Base-by-base conservation (phyloP, 2,797 vertebrate species). In the Clarias laeviceps region DNA sequence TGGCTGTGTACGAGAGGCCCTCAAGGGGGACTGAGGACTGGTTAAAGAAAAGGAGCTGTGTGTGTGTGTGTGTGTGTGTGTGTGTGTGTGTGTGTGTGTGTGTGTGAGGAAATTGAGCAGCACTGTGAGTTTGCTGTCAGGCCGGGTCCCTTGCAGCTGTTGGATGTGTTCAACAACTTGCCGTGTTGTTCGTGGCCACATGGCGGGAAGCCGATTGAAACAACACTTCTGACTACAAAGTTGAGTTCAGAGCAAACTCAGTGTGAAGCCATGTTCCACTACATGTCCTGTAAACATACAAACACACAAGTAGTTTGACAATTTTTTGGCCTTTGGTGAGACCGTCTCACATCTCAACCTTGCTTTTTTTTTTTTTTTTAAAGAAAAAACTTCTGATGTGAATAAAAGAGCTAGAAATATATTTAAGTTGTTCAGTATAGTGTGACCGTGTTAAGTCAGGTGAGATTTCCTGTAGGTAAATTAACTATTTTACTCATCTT, bases 111-210 rank as follows among this genome's bases (percentile, higher is more conserved):
- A 95, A 95, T 93, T 69, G 88, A 94, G 92, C 92, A 94, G 95
- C 93, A 92, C 93, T 94, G 94, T 93, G 91, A 88, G 93, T 90
- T 91, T 93, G 89, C 94, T 93, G 94, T 94, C 93, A 95, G 88
- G 83, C 89, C 82, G 94, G 92, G 93, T 93, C 94, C 92, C 94
- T 91, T 96, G 96, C 97, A 97, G 97, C 97, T 98, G 97, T 96
- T 96, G 93, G 95, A 94, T 92, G 1, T 56, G 92, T 92, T 94
- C 91, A 91, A 93, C 93, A 94, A 72, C 82, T 57, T 69, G 32
- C 62, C 72, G 69, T 88, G 82, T 88, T 89, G 81, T 80, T 81
- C 57, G 80, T 85, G 70, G 84, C 57, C 69, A 66, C 88, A 79
- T 82, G 37, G 85, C 85, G 32, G 77, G 72, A 83, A 82, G 32